A percentile compares a stretch with the other conserved stretches of the same genome.
Evolutionary conservation across 2,888 invertebrate genomes (phyloP).

Genomic region (Diaperis boleti): DNA sequence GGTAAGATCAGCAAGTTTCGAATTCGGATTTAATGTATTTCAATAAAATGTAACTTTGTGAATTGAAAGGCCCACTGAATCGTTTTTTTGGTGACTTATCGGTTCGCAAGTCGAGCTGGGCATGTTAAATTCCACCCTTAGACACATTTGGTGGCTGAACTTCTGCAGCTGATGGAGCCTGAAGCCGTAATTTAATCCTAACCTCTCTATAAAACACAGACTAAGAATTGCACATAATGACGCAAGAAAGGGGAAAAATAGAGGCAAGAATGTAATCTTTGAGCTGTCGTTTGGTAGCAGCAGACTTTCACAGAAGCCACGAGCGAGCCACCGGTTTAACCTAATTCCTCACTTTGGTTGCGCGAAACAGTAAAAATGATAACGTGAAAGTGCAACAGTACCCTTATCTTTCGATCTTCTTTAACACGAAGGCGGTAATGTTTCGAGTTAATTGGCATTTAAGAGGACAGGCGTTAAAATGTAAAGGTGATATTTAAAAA

Average conservation of each 20-base stretch:
- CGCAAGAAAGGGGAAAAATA: constrained; percentile 2
- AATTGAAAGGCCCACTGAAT: too few species aligned
- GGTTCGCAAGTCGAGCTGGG: too few species aligned
- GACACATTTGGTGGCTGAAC: neutral
- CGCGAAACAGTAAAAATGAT: constrained; percentile 5
- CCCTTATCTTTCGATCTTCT: constrained; percentile 35
- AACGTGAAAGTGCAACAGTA: constrained; percentile 41
- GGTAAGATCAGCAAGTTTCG: too few species aligned
- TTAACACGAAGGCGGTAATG: constrained; percentile 18
- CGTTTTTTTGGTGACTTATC: too few species aligned
- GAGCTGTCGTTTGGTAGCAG: neutral
- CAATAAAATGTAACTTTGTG: too few species aligned
- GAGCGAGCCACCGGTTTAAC: constrained; percentile 9
- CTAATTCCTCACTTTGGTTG: constrained; percentile 15
- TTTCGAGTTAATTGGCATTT: constrained; percentile 39
- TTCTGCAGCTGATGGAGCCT: constrained; percentile 3
- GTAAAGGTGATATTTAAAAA: neutral
- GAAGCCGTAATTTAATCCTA: neutral
- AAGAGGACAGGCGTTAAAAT: constrained; percentile 36
- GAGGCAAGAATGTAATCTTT: neutral
- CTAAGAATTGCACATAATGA: neutral
- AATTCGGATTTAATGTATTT: too few species aligned
- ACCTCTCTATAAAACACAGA: neutral
- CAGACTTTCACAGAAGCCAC: constrained; percentile 24
- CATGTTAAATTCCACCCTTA: neutral